These are phyloP conservation scores for Galleria mellonella DNA, from an alignment of 1,140 invertebrate genomes.

Conservation along the genomic window DNA sequence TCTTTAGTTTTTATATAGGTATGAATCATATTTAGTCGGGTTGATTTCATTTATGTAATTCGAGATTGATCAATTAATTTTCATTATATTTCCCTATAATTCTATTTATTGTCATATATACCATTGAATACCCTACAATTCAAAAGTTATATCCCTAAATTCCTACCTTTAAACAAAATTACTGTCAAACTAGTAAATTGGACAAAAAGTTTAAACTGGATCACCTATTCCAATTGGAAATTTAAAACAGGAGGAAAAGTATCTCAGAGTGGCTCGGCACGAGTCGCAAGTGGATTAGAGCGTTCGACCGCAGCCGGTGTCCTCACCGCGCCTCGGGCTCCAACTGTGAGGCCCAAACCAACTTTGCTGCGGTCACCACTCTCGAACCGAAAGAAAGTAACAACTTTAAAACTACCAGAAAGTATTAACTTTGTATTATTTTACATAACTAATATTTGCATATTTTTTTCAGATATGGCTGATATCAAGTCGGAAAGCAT, in stretches of 20 bases:
- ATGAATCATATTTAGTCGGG: no score
- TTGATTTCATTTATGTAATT: no score
- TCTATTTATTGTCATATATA: no score
- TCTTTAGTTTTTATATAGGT: no score
- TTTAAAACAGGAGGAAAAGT: constrained; percentile 62
- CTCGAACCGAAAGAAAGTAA: constrained; percentile 9
- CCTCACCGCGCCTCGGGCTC: constrained; percentile 24
- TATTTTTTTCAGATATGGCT: constrained; percentile 55
- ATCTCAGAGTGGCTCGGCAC: constrained; percentile 21
- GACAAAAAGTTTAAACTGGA: constrained; percentile 58
- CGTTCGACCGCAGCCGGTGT: constrained; percentile 30
- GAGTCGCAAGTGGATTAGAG: constrained; percentile 54
- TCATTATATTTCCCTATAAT: no score
- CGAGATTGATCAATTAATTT: no score
- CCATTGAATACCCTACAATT: no score
- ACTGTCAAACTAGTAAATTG: constrained; percentile 39
- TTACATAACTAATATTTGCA: neutral
- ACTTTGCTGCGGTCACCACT: constrained; percentile 20
- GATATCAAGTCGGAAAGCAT: constrained; percentile 66
- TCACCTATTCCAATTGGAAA: constrained; percentile 51
- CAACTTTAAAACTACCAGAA: constrained; percentile 5
- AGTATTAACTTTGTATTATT: neutral
- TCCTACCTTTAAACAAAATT: no score
- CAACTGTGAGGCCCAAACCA: constrained; percentile 4
- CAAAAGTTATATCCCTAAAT: no score